Conservation (phyloP, 2,797 vertebrate genomes). For the Danio choprae region DNA sequence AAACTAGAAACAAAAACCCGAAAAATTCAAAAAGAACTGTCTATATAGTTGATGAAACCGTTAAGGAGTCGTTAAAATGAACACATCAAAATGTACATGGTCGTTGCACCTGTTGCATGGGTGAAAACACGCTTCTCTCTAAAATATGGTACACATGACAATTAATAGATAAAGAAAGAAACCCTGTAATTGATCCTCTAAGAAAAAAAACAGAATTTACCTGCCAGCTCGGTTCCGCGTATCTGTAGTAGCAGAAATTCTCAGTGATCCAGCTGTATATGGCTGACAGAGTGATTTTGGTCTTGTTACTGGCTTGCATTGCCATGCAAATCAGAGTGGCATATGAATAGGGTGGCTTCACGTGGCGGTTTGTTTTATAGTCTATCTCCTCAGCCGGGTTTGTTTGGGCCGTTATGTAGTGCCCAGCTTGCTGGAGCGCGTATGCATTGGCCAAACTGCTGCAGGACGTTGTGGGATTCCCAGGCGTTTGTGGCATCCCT, state of each 20-base stretch:
- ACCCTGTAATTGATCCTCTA: background rate
- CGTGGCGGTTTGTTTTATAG: constrained; percentile 82
- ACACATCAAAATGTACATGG: background rate
- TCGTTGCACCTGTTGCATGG: constrained; percentile 12
- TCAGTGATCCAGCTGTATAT: constrained; percentile 90
- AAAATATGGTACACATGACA: background rate
- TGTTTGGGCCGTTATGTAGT: constrained; percentile 66
- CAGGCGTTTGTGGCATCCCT: constrained; percentile 78
- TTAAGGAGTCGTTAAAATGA: background rate
- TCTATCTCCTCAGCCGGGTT: constrained; percentile 77
- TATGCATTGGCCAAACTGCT: constrained; percentile 67
- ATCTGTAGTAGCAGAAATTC: constrained; percentile 89
- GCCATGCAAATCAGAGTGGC: constrained; percentile 90
- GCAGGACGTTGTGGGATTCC: constrained; percentile 78
- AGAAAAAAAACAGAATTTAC: constrained; percentile 69
- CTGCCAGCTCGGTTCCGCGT: constrained; percentile 91
- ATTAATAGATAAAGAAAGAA: constrained; percentile 46
- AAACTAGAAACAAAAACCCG: too few relatives aligned
- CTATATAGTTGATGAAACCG: background rate
- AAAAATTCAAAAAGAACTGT: background rate
- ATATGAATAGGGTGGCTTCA: constrained; percentile 87
- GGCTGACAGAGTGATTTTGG: constrained; percentile 86
- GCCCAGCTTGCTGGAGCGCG: constrained; percentile 49
- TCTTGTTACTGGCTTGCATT: constrained; percentile 86
- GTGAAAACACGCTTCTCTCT: background rate